Evolutionary conservation across 2,113 vertebrate species (phyloP).

Genomic region (Steatornis caripensis): DNA sequence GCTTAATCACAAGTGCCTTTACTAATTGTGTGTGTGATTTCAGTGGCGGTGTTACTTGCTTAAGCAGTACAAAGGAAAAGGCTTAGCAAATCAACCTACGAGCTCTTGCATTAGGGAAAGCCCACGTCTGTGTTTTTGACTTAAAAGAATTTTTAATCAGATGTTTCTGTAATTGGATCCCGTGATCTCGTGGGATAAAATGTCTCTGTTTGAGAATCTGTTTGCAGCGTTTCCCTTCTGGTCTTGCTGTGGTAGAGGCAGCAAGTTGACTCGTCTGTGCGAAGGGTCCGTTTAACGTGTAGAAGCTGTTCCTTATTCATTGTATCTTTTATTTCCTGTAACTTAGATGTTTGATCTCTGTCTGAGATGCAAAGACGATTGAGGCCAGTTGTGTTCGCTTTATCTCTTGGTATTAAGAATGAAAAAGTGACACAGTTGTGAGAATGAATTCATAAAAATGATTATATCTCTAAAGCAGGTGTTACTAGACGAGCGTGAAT

Average conservation of each 20-base stretch:
- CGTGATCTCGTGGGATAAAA: conserved; percentile 7
- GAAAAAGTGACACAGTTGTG: background rate
- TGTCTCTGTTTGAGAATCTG: background rate
- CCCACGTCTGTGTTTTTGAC: background rate
- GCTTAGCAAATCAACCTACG: background rate
- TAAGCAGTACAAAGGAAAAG: conserved; percentile 2
- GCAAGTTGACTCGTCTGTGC: background rate
- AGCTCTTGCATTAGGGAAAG: background rate
- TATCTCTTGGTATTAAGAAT: background rate
- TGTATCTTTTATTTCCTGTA: background rate
- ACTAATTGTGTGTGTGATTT: conserved; percentile 23
- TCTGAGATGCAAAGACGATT: background rate
- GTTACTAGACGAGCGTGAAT: background rate
- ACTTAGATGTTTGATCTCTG: conserved; percentile 21
- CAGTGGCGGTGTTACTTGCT: conserved; percentile 2
- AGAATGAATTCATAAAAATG: conserved; percentile 41
- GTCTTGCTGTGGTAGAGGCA: background rate
- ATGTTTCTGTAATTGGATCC: conserved; percentile 28
- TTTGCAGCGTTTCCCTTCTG: background rate
- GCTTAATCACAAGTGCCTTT: background rate
- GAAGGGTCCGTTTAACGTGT: background rate
- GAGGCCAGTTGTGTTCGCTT: conserved; percentile 26
- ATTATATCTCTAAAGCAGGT: background rate
- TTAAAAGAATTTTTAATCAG: conserved; percentile 32
- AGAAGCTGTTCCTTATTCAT: conserved; percentile 34